These are phyloP conservation scores for Opisthocomus hoazin DNA, from an alignment of 2,113 vertebrate species.

Conservation along the genomic window DNA sequence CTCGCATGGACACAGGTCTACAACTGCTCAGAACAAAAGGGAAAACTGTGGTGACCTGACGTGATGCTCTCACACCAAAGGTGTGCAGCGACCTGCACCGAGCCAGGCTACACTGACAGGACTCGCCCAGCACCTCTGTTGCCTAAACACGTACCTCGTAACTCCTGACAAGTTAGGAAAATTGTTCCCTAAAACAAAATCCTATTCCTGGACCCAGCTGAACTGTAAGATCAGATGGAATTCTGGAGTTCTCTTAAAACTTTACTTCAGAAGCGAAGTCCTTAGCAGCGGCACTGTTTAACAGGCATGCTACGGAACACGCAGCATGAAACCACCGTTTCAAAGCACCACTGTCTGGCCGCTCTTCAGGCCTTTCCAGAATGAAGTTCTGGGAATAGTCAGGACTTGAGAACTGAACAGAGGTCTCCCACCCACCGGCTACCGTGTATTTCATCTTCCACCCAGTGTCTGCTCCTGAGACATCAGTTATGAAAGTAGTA, in stretches of 20 bases:
- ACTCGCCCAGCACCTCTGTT: rapidly evolving
- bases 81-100: rapidly evolving
- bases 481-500: constrained; percentile 67
- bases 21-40: background rate
- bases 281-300: background rate
- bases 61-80: background rate
- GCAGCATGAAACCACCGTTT: background rate
- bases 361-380: background rate
- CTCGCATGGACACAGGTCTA: background rate
- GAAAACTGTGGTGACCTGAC: background rate
- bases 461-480: constrained; percentile 74
- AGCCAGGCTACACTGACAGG: background rate
- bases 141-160: rapidly evolving
- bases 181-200: background rate
- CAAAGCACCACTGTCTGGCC: background rate
- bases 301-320: too few relatives aligned
- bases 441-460: constrained; percentile 80
- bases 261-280: background rate
- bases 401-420: background rate
- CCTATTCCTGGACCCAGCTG: background rate
- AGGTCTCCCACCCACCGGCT: constrained; percentile 21
- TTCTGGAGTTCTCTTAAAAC: background rate
- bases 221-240: background rate
- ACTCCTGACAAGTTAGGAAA: background rate
- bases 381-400: background rate